Percentiles rank a stretch among this genome's conserved stretches.
Evolutionary conservation across 2,797 vertebrate species (phyloP).

Genomic region (Tapera naevia): DNA sequence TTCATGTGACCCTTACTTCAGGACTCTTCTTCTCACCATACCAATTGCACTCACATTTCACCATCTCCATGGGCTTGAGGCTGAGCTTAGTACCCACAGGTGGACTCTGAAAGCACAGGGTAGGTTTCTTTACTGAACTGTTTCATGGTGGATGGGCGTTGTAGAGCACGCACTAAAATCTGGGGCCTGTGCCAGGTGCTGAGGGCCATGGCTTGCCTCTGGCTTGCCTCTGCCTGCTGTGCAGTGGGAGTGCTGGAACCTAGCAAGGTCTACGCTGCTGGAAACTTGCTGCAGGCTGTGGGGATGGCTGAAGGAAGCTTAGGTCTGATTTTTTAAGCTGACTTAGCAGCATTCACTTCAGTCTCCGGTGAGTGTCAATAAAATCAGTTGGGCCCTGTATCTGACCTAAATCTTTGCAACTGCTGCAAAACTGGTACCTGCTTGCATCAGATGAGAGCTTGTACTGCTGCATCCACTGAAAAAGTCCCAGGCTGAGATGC

Average conservation of each 20-base stretch:
- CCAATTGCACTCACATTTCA: not conserved
- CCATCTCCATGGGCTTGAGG: not conserved
- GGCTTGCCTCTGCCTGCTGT: not conserved
- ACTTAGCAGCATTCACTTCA: not conserved
- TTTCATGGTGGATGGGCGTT: not conserved
- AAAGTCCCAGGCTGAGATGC: not conserved
- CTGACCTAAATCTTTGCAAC: slow-evolving; percentile 15
- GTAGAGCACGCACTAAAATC: not conserved
- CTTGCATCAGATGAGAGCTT: not conserved
- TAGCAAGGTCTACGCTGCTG: not conserved
- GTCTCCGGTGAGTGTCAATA: not conserved
- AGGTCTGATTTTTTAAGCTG: not conserved
- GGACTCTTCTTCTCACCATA: rapidly evolving
- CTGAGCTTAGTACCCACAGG: not conserved
- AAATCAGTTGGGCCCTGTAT: not conserved
- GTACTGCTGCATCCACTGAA: not conserved
- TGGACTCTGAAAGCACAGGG: not conserved
- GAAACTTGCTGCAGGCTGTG: not conserved
- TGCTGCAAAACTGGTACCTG: not conserved
- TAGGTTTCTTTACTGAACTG: not conserved
- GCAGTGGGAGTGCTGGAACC: not conserved
- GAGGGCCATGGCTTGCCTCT: rapidly evolving
- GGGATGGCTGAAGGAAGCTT: not conserved
- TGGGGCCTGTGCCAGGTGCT: not conserved
- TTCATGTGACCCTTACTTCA: not conserved